phyloP scores from a whole-genome alignment of 1,140 invertebrate genomes.

The Laupala kohalensis region DNA sequence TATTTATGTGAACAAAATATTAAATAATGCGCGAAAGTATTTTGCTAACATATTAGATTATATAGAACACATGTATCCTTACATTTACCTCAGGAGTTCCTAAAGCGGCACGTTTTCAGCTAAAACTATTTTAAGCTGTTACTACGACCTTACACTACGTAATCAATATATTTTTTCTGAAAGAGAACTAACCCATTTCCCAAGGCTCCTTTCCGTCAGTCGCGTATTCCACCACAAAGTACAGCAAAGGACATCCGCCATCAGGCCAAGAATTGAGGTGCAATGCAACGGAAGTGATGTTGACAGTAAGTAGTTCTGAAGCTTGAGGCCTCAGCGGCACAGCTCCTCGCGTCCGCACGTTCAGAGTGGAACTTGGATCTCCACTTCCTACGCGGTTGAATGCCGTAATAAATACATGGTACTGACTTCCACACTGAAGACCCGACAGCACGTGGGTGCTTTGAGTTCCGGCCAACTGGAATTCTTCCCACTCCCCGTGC shows the following conservation, averaged over 20 bases:
- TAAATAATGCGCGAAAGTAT: too few relatives aligned
- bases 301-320: conserved; percentile 20
- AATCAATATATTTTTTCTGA: conserved; percentile 8
- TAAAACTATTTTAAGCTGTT: too few relatives aligned
- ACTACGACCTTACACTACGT: too few relatives aligned
- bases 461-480: conserved; percentile 19
- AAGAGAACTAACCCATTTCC: conserved; percentile 4
- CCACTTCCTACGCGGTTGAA: conserved; percentile 31
- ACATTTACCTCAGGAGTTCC: too few relatives aligned
- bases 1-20: too few relatives aligned
- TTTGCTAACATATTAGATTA: too few relatives aligned
- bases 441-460: conserved; percentile 28
- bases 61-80: too few relatives aligned
- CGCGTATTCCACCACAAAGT: conserved; percentile 40
- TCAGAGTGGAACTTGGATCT: conserved; percentile 25
- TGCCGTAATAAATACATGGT: conserved; percentile 31
- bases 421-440: conserved; percentile 36
- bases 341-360: conserved; percentile 6
- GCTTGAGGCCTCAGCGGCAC: conserved; percentile 26
- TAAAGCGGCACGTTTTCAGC: too few relatives aligned
- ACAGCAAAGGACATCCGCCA: conserved; percentile 40
- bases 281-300: conserved; percentile 16
- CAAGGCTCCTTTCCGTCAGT: neutral
- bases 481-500: conserved; percentile 33
- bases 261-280: conserved; percentile 33